Conservation (phyloP, 2,113 vertebrate species). For the Petaurus breviceps region DNA sequence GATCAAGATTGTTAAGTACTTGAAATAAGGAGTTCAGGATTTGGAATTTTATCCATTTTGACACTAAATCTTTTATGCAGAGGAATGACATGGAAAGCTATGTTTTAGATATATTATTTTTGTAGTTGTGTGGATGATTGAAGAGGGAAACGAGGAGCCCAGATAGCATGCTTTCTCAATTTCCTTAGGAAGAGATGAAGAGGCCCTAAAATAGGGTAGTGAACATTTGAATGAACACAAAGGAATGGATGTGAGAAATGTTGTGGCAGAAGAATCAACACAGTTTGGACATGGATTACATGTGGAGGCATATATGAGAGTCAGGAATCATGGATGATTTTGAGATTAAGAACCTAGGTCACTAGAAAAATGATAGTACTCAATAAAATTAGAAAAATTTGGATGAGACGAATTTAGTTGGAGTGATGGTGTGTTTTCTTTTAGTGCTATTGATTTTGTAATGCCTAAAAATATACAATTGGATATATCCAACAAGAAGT, state of each 20-base stretch:
- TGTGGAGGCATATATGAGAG: neutral
- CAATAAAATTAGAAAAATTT: neutral
- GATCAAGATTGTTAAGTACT: neutral
- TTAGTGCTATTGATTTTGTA: neutral
- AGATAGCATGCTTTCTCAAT: neutral
- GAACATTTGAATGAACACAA: neutral
- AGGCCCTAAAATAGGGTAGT: neutral
- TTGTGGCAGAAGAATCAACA: neutral
- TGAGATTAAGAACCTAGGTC: too few relatives aligned
- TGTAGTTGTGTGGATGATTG: neutral
- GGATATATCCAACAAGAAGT: neutral
- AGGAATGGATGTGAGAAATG: neutral
- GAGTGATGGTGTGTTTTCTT: neutral
- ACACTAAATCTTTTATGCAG: neutral
- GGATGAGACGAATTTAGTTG: neutral
- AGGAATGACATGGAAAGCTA: neutral
- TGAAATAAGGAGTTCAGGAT: neutral
- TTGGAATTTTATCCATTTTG: neutral
- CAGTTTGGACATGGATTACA: neutral
- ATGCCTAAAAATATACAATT: neutral
- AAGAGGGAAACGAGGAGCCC: neutral
- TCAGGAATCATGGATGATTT: neutral
- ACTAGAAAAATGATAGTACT: too few relatives aligned
- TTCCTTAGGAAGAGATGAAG: neutral
- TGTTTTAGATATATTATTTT: neutral